Evolutionary conservation across 1,140 invertebrate species (phyloP).

Genomic region (Charaxes varanes): DNA sequence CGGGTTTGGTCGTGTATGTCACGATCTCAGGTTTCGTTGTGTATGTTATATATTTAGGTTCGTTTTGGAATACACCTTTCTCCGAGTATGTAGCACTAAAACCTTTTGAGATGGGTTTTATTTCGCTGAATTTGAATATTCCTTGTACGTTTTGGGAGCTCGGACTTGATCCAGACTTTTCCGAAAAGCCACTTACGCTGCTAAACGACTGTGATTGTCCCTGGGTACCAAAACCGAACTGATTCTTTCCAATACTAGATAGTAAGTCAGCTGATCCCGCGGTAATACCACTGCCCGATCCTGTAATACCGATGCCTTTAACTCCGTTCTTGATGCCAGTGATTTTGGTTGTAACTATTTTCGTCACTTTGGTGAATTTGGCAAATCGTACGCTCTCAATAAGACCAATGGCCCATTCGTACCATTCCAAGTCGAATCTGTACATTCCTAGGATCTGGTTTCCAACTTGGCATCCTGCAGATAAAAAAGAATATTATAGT

Average conservation of each 20-base stretch:
- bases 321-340: conserved; percentile 20
- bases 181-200: conserved; percentile 1
- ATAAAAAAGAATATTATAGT: conserved; percentile 5
- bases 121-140: conserved; percentile 25
- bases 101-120: conserved; percentile 44
- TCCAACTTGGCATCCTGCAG: conserved; percentile 57
- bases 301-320: conserved; percentile 4
- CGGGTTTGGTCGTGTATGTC: conserved; percentile 40
- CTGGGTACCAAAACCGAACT: conserved; percentile 22
- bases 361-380: conserved; percentile 29
- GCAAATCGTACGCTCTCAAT: conserved; percentile 52
- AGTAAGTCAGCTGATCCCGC: conserved; percentile 8
- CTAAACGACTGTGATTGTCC: conserved; percentile 5
- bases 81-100: conserved; percentile 47
- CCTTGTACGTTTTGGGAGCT: conserved; percentile 10
- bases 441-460: conserved; percentile 69
- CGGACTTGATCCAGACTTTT: conserved; percentile 1
- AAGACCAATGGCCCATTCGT: conserved; percentile 63
- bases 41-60: conserved; percentile 42
- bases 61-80: conserved; percentile 53
- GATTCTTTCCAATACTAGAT: conserved; percentile 17
- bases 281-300: conserved; percentile 1
- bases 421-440: conserved; percentile 70
- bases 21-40: conserved; percentile 41
- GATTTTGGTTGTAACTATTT: conserved; percentile 20